Percentiles rank a stretch among this genome's conserved stretches.
Evolutionary conservation across 2,113 vertebrate genomes (phyloP).

Genomic region (Catharus minimus): DNA sequence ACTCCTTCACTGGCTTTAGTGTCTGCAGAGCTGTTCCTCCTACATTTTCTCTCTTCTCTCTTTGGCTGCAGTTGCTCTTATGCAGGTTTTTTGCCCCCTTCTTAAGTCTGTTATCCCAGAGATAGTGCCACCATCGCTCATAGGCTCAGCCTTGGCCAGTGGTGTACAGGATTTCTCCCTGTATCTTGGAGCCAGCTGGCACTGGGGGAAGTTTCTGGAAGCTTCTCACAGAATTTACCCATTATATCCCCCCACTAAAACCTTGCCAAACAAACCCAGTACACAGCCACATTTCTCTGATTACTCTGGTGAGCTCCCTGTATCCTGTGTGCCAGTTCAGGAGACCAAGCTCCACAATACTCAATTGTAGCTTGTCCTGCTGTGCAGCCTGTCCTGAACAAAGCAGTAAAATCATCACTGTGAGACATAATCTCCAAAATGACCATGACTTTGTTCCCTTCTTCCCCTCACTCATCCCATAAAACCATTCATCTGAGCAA

Average conservation of each 20-base stretch:
- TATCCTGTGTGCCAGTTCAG: neutral
- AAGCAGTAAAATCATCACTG: neutral
- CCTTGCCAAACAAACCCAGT: neutral
- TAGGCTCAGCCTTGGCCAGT: neutral
- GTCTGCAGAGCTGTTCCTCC: neutral
- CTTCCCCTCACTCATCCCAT: neutral
- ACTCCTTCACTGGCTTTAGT: neutral
- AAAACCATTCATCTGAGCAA: neutral
- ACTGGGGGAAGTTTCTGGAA: neutral
- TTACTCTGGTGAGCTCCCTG: neutral
- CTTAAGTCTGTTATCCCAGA: neutral
- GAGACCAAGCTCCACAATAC: neutral
- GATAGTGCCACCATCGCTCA: fast-evolving
- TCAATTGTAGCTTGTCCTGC: neutral
- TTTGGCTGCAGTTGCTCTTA: neutral
- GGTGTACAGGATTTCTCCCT: too few species aligned
- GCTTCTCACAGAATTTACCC: neutral
- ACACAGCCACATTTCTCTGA: neutral
- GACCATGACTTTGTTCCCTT: neutral
- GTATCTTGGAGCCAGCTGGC: neutral
- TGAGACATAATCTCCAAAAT: neutral
- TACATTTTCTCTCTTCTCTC: neutral
- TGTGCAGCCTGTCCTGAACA: neutral
- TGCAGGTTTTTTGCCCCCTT: fast-evolving
- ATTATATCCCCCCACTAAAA: neutral